Conservation (phyloP, 37 sponge, comb jelly and placozoan genomes). For the Crambe crambe region DNA sequence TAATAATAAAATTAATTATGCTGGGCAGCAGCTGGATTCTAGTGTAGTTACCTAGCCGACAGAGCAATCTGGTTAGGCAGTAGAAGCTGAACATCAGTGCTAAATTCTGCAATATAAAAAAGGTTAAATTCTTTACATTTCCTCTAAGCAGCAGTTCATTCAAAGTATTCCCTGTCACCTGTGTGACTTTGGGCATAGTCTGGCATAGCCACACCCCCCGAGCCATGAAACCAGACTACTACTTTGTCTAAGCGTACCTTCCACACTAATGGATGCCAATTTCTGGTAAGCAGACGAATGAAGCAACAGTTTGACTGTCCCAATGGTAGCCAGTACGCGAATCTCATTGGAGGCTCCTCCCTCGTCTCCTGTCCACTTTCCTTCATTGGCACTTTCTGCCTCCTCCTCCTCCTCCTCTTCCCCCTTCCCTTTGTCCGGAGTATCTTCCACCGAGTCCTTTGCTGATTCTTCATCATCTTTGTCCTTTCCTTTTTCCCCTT, state of each 20-base stretch:
- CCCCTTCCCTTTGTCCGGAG: not conserved
- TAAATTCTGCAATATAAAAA: conserved; percentile 1
- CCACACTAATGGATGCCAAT: not conserved
- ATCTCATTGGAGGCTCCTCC: not conserved
- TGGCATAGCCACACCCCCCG: no score
- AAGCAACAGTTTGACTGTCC: conserved; percentile 15
- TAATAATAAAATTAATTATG: not conserved
- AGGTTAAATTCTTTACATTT: no score
- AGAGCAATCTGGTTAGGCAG: not conserved
- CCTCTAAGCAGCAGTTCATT: no score
- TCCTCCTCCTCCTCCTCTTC: not conserved
- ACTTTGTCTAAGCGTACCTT: no score
- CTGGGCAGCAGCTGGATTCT: not conserved
- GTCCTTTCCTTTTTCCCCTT: not conserved
- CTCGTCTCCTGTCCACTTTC: conserved; percentile 6
- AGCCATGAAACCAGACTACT: no score
- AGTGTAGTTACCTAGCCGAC: conserved; percentile 9
- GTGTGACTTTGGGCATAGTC: no score
- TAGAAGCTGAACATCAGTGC: not conserved
- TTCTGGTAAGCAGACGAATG: conserved; percentile 1
- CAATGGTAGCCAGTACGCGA: conserved; percentile 15
- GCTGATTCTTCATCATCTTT: not conserved
- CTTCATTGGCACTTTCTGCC: not conserved
- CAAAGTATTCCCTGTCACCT: no score
- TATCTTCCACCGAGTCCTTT: not conserved